phyloP scores from a whole-genome alignment of 2,113 vertebrate species.

The Arizona elegans region DNA sequence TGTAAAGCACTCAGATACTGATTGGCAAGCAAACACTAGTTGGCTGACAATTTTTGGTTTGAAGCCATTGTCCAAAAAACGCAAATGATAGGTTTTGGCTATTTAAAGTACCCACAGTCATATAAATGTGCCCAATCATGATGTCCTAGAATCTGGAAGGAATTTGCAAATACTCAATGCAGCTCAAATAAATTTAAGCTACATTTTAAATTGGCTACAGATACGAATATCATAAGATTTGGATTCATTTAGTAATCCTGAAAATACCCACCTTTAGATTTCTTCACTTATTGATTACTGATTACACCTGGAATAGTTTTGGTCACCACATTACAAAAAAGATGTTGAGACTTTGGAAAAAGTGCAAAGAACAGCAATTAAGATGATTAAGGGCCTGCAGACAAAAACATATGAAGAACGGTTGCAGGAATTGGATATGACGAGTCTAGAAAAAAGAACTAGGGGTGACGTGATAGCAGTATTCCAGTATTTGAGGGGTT shows the following conservation, averaged over 20 bases:
- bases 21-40: background rate
- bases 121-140: background rate
- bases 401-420: too few relatives aligned
- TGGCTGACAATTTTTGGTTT: background rate
- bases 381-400: too few relatives aligned
- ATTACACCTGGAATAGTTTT: too few relatives aligned
- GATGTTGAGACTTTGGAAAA: too few relatives aligned
- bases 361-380: too few relatives aligned
- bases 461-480: background rate
- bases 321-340: too few relatives aligned
- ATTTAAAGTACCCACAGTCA: background rate
- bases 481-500: background rate
- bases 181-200: background rate
- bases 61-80: background rate
- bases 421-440: too few relatives aligned
- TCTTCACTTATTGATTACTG: fast-evolving
- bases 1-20: background rate
- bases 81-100: background rate
- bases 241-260: fast-evolving
- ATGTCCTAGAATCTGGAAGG: background rate
- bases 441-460: background rate
- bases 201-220: background rate
- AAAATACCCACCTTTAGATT: fast-evolving
- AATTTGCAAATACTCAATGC: background rate
- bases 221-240: background rate